Percentiles rank a stretch among this genome's conserved stretches.
These are phyloP conservation scores for Morbakka virulenta DNA, from an alignment of 30 jellyfish, hydroid and myxozoan species.

Conservation along the genomic window DNA sequence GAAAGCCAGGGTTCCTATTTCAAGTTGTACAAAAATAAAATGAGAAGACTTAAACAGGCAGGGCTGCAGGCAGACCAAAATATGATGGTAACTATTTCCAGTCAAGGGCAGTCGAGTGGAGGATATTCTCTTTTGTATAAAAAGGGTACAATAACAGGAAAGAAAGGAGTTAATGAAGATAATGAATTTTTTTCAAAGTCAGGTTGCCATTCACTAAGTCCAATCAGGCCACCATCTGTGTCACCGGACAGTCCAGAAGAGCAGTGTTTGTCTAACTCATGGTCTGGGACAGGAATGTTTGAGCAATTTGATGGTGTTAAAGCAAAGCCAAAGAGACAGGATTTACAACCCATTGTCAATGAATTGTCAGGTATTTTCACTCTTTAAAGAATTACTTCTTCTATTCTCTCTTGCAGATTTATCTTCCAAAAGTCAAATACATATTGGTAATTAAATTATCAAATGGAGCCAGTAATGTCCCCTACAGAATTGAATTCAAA, in stretches of 20 bases:
- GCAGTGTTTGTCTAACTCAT: conserved; percentile 53
- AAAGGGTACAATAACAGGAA: not conserved
- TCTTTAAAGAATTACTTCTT: too few species aligned
- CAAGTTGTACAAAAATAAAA: conserved; percentile 79
- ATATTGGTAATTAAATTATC: too few species aligned
- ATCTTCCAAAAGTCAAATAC: too few species aligned
- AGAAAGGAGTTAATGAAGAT: not conserved
- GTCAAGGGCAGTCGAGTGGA: not conserved
- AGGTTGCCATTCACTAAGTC: conserved; percentile 22
- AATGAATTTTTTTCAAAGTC: not conserved
- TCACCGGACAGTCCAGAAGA: conserved; percentile 63
- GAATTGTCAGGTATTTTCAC: too few species aligned
- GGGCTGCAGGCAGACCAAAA: conserved; percentile 89
- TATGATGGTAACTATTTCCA: conserved; percentile 35
- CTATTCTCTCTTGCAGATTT: too few species aligned
- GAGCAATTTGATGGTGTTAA: not conserved
- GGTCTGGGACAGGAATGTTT: conserved; percentile 60
- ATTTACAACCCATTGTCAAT: too few species aligned
- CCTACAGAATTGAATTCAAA: too few species aligned
- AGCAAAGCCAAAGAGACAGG: too few species aligned
- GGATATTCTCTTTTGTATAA: not conserved
- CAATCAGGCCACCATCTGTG: conserved; percentile 7
- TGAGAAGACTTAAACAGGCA: conserved; percentile 89
- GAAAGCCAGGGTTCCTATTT: conserved; percentile 71
- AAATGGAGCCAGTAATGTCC: too few species aligned